These are phyloP conservation scores for Pseudocheirus occidentalis DNA, from an alignment of 2,797 vertebrate genomes.

Conservation along the genomic window DNA sequence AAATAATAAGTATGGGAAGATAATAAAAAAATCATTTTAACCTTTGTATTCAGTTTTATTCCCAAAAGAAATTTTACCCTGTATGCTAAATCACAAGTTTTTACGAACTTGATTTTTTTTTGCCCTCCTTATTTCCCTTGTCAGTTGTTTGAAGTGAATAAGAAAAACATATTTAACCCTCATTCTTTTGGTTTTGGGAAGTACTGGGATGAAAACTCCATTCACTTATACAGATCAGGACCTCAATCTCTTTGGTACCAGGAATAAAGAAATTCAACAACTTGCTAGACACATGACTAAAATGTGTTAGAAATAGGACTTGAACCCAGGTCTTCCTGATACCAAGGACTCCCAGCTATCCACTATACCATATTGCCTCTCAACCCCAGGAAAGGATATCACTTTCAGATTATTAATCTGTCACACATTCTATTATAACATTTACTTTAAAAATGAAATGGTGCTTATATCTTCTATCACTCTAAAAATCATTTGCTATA, in stretches of 20 bases:
- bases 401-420: background rate
- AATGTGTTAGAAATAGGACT: background rate
- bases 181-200: background rate
- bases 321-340: background rate
- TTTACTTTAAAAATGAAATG: background rate
- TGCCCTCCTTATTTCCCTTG: conserved; percentile 21
- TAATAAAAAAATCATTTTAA: background rate
- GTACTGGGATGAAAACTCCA: background rate
- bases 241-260: background rate
- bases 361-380: background rate
- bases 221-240: background rate
- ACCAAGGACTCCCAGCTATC: no score
- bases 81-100: conserved; percentile 23
- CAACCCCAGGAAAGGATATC: conserved; percentile 15
- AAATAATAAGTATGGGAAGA: background rate
- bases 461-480: background rate
- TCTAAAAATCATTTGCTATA: background rate
- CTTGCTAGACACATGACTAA: background rate
- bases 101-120: conserved; percentile 39
- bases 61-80: background rate
- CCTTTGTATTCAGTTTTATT: background rate
- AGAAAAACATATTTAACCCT: background rate
- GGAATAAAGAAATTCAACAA: background rate
- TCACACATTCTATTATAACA: background rate
- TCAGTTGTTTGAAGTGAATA: background rate